These are phyloP conservation scores for Listrodromus nycthemerus DNA, from an alignment of 2,888 invertebrate genomes.

Conservation along the genomic window DNA sequence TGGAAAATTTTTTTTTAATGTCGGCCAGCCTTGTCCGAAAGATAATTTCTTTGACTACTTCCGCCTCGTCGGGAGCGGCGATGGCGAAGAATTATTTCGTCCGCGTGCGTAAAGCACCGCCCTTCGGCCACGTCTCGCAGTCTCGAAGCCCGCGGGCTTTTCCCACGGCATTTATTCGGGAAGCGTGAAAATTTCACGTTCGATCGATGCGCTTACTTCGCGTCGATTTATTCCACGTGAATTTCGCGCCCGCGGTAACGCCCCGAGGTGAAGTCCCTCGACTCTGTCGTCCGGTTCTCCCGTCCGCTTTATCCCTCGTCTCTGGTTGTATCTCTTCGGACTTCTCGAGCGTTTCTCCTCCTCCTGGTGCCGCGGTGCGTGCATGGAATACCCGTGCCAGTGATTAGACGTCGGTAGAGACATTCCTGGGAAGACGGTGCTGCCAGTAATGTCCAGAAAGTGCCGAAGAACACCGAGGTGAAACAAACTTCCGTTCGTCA, in stretches of 20 bases:
- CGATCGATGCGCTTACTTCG: conserved; percentile 39
- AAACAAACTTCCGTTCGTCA: not conserved
- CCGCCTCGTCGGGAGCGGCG: not conserved
- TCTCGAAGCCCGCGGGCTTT: conserved; percentile 17
- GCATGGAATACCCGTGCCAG: conserved; percentile 62
- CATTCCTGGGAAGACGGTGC: conserved; percentile 35
- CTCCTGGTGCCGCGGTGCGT: conserved; percentile 54
- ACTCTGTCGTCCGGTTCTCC: conserved; percentile 5
- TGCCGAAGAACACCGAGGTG: not conserved
- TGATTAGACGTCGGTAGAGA: conserved; percentile 61
- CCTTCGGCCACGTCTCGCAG: not conserved
- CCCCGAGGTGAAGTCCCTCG: conserved; percentile 25
- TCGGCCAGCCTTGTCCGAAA: no score
- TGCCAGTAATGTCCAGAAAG: conserved; percentile 3
- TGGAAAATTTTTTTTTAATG: no score
- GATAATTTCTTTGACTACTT: not conserved
- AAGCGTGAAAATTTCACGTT: conserved; percentile 35
- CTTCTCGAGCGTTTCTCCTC: conserved; percentile 37
- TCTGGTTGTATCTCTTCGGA: not conserved
- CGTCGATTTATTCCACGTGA: conserved; percentile 50
- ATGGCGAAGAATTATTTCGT: not conserved
- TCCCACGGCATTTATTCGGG: conserved; percentile 32
- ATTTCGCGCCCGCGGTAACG: conserved; percentile 46
- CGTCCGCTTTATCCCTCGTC: conserved; percentile 4
- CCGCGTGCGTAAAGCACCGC: not conserved